These are phyloP conservation scores for Scalopus aquaticus DNA, from an alignment of 2,113 vertebrate genomes.

Conservation along the genomic window DNA sequence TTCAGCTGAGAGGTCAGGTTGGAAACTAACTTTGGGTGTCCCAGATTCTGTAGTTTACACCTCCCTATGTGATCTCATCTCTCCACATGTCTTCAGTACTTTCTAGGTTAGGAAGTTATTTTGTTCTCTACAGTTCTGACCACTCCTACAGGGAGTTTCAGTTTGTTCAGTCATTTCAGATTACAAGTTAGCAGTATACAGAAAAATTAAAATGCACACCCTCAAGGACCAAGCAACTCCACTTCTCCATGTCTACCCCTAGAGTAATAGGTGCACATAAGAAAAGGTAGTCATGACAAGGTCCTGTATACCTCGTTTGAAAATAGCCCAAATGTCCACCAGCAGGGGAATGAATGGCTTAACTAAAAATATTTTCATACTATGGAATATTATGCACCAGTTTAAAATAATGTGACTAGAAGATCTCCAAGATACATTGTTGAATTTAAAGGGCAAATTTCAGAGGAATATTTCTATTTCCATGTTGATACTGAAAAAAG, in stretches of 20 bases:
- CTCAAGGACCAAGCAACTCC: background rate
- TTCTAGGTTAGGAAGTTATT: background rate
- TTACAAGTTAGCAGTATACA: background rate
- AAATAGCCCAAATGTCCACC: background rate
- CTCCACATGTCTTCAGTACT: background rate
- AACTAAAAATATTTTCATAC: slow-evolving; percentile 27
- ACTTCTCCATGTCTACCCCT: background rate
- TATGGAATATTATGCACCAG: background rate
- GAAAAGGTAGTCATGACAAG: background rate
- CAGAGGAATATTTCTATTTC: background rate
- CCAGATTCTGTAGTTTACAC: slow-evolving; percentile 31
- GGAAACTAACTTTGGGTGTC: background rate
- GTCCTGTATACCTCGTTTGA: background rate
- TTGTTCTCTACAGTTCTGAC: background rate
- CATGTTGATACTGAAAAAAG: background rate
- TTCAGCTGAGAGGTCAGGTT: background rate
- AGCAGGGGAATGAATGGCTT: background rate
- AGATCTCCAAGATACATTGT: background rate
- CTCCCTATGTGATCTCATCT: background rate
- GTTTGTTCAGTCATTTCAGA: background rate
- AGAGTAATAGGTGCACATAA: background rate
- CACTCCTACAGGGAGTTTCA: background rate
- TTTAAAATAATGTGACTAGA: background rate
- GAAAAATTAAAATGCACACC: background rate
- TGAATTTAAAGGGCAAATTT: background rate